Conservation (phyloP, 2,113 vertebrate genomes). For the Tricholaema leucomelas region DNA sequence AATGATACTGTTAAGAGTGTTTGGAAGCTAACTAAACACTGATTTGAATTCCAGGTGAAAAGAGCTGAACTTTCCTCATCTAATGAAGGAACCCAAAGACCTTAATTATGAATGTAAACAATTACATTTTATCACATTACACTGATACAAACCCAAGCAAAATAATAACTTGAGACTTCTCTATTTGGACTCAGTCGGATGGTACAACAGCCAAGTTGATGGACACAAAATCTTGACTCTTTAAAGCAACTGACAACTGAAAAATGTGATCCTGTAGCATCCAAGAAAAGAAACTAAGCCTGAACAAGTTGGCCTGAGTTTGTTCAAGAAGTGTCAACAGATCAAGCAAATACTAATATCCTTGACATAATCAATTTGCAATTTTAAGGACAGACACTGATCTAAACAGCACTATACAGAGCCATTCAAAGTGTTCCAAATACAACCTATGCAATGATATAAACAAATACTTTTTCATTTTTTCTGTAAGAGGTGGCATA, state of each 20-base stretch:
- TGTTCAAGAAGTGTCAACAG: neutral
- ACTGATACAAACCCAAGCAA: neutral
- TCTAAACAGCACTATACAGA: neutral
- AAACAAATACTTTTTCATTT: neutral
- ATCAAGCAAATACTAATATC: neutral
- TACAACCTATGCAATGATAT: neutral
- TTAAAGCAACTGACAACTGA: neutral
- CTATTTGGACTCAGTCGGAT: neutral
- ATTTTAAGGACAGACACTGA: neutral
- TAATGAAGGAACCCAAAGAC: neutral
- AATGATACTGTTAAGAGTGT: neutral
- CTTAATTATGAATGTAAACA: neutral
- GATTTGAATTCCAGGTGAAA: neutral
- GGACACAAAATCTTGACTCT: neutral
- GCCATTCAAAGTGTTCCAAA: neutral
- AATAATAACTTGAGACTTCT: neutral
- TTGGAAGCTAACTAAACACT: neutral
- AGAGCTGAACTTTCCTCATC: neutral
- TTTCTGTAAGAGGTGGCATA: neutral
- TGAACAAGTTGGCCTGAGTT: neutral
- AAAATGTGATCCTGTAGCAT: neutral
- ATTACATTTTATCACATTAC: neutral
- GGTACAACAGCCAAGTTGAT: neutral
- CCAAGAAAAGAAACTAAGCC: neutral
- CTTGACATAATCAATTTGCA: neutral